Evolutionary conservation across 2,113 vertebrate species (phyloP).

Genomic region (Anguilla japonica): DNA sequence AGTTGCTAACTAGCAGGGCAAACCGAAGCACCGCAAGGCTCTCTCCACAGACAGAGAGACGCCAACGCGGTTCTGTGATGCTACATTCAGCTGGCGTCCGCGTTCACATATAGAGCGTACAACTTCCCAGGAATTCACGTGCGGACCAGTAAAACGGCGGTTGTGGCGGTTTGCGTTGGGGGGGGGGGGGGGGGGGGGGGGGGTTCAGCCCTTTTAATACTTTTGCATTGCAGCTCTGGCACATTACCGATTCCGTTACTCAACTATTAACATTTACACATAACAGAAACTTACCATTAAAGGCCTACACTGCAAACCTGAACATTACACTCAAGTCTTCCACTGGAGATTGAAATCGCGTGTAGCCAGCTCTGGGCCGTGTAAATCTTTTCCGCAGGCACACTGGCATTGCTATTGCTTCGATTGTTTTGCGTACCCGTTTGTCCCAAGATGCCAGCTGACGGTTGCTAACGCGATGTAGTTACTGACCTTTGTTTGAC

Average conservation of each 20-base stretch:
- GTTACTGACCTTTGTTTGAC: background rate
- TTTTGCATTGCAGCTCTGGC: background rate
- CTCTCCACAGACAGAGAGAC: background rate
- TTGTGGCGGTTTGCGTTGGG: background rate
- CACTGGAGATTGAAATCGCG: background rate
- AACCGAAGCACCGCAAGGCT: background rate
- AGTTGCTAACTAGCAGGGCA: background rate
- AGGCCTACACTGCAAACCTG: background rate
- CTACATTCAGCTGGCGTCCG: constrained; percentile 31
- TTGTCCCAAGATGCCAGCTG: constrained; percentile 18
- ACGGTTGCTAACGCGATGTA: constrained; percentile 27
- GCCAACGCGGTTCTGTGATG: constrained; percentile 27
- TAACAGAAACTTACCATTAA: background rate
- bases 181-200: background rate
- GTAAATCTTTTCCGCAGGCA: constrained; percentile 38
- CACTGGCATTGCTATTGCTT: constrained; percentile 45
- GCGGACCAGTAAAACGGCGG: background rate
- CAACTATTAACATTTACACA: background rate
- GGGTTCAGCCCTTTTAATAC: background rate
- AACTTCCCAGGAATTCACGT: constrained; percentile 8
- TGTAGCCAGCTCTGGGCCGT: constrained; percentile 24
- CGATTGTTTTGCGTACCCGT: constrained; percentile 30
- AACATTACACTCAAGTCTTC: background rate
- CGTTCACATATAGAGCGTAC: background rate
- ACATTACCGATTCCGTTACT: background rate